phyloP scores from a whole-genome alignment of 2,888 invertebrate genomes.

The Drosophila neotestacea region DNA sequence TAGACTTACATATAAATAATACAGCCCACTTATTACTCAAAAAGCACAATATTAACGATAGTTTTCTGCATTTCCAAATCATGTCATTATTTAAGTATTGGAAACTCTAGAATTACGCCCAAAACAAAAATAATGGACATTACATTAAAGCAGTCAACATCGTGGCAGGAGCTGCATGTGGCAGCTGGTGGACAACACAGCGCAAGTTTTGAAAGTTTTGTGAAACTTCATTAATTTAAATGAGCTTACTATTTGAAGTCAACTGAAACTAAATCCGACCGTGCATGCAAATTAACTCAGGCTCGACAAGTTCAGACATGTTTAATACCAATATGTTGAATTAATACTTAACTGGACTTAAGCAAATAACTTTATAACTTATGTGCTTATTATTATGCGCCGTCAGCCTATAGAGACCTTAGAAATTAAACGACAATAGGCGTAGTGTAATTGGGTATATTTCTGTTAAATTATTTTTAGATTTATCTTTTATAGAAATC shows the following conservation, averaged over 20 bases:
- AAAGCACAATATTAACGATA: slow-evolving; percentile 37
- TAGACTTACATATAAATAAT: slow-evolving; percentile 67
- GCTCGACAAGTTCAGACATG: slow-evolving; percentile 29
- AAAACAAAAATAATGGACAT: slow-evolving; percentile 56
- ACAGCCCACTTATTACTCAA: slow-evolving; percentile 52
- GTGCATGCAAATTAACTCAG: slow-evolving; percentile 56
- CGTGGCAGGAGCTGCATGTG: slow-evolving; percentile 16
- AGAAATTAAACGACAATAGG: not conserved
- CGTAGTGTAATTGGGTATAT: not conserved
- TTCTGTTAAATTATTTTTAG: not conserved
- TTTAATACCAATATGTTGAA: slow-evolving; percentile 23
- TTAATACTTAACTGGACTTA: slow-evolving; percentile 2
- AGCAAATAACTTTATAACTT: slow-evolving; percentile 12
- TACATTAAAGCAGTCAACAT: slow-evolving; percentile 10
- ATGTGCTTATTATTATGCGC: slow-evolving; percentile 17
- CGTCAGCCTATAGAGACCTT: not conserved
- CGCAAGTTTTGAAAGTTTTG: slow-evolving; percentile 52
- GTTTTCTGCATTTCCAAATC: slow-evolving; percentile 28
- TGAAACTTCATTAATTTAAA: slow-evolving; percentile 64
- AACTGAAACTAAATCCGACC: slow-evolving; percentile 37
- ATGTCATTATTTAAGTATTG: slow-evolving; percentile 77
- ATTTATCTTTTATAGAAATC: not conserved
- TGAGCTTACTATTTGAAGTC: slow-evolving; percentile 54
- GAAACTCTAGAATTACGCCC: slow-evolving; percentile 46
- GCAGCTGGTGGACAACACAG: slow-evolving; percentile 12